These are phyloP conservation scores for Parnassius glacialis DNA, from an alignment of 2,888 invertebrate species.

Conservation along the genomic window DNA sequence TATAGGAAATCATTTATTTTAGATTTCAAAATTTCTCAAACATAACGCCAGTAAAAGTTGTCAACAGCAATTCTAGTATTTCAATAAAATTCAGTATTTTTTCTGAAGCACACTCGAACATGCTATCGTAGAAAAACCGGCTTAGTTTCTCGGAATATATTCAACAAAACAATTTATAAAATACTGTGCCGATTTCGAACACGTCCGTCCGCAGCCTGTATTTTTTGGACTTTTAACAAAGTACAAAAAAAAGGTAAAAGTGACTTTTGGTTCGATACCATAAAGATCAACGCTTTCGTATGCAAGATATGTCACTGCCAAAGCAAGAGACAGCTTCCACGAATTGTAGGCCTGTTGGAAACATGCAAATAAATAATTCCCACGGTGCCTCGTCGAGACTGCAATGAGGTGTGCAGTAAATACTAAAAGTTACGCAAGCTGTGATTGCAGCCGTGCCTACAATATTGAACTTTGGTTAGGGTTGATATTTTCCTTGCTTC, in stretches of 20 bases:
- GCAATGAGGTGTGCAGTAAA: constrained; percentile 29
- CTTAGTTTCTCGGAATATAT: not conserved
- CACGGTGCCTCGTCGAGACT: constrained; percentile 22
- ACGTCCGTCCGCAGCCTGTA: not conserved
- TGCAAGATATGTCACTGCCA: constrained; percentile 17
- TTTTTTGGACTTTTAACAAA: constrained; percentile 2
- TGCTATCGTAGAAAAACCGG: constrained; percentile 1
- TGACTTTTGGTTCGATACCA: constrained; percentile 12
- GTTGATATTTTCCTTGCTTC: constrained; percentile 3
- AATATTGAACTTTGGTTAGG: constrained; percentile 20
- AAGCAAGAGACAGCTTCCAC: constrained; percentile 24
- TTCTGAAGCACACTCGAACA: not conserved
- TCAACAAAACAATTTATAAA: constrained; percentile 11
- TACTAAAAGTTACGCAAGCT: constrained; percentile 28
- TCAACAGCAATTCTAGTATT: not conserved
- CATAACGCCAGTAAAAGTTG: no score
- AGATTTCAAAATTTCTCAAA: no score
- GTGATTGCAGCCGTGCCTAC: constrained; percentile 24
- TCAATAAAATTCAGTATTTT: constrained; percentile 2
- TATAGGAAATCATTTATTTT: no score
- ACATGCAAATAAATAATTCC: constrained; percentile 29
- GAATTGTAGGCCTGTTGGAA: constrained; percentile 26
- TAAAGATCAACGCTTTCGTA: constrained; percentile 9
- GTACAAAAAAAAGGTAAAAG: constrained; percentile 4
- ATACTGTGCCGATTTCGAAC: constrained; percentile 4